Evolutionary conservation across 2,888 invertebrate genomes (phyloP).

Genomic region (Hypselothyrea guttata): DNA sequence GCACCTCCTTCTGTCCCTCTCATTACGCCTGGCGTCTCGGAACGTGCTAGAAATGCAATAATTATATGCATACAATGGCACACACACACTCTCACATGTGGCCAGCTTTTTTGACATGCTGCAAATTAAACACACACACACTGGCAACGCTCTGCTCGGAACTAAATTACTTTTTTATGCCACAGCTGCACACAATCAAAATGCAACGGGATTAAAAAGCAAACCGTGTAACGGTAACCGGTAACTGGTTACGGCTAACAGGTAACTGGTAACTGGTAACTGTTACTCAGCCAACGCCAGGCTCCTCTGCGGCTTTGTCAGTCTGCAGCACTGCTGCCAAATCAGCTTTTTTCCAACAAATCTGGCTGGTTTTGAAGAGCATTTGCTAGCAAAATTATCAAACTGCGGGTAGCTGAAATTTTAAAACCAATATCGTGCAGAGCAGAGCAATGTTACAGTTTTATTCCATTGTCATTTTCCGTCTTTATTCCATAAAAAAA

Average conservation of each 20-base stretch:
- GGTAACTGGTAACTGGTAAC: conserved; percentile 19
- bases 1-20: conserved; percentile 12
- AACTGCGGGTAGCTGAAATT: too few relatives aligned
- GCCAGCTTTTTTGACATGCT: conserved; percentile 71
- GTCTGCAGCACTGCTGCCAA: too few relatives aligned
- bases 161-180: conserved; percentile 69
- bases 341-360: too few relatives aligned
- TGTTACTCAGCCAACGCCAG: conserved; percentile 38
- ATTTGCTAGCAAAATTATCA: too few relatives aligned
- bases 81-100: conserved; percentile 36
- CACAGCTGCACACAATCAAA: conserved; percentile 71
- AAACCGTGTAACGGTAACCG: conserved; percentile 49
- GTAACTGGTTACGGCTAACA: conserved; percentile 40
- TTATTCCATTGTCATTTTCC: too few relatives aligned
- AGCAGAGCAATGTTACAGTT: too few relatives aligned
- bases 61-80: conserved; percentile 73
- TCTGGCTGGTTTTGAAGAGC: too few relatives aligned
- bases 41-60: conserved; percentile 76
- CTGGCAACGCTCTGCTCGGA: conserved; percentile 32
- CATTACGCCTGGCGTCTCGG: conserved; percentile 47
- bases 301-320: conserved; percentile 32
- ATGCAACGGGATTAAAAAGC: conserved; percentile 75
- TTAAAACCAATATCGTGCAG: too few relatives aligned
- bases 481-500: too few relatives aligned
- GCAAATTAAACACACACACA: conserved; percentile 64